These are phyloP conservation scores for Sinopyrophorus schimmeli DNA, from an alignment of 2,888 invertebrate species.

Conservation along the genomic window DNA sequence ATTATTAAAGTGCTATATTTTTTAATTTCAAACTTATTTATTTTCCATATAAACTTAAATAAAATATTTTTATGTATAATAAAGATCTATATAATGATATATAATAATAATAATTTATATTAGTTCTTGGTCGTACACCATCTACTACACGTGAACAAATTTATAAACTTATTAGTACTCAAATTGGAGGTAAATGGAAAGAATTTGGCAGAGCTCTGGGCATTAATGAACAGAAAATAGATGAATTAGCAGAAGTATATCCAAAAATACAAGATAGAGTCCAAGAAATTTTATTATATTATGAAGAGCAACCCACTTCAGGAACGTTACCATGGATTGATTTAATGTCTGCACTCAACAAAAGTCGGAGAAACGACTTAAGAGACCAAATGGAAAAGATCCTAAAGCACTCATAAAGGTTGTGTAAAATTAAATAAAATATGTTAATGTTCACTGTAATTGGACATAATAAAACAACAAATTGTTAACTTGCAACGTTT, in stretches of 20 bases:
- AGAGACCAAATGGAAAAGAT: no score
- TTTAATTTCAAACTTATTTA: no score
- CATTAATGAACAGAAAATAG: slow-evolving; percentile 45
- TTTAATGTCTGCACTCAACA: slow-evolving; percentile 40
- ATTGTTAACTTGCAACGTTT: no score
- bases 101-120: no score
- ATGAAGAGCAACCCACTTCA: slow-evolving; percentile 36
- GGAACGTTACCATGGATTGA: slow-evolving; percentile 33
- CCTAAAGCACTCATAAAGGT: no score
- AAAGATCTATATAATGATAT: no score
- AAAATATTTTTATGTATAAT: no score
- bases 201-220: slow-evolving; percentile 45
- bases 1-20: no score
- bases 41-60: no score
- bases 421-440: no score
- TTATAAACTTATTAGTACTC: slow-evolving; percentile 33
- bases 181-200: slow-evolving; percentile 47
- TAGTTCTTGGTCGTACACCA: slow-evolving; percentile 12
- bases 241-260: slow-evolving; percentile 39
- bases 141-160: slow-evolving; percentile 22
- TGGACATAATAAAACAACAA: no score
- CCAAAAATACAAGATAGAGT: slow-evolving; percentile 34
- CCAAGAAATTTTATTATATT: slow-evolving; percentile 37
- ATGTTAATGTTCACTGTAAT: no score
- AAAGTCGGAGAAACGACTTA: slow-evolving; percentile 44